Conservation (phyloP, 30 jellyfish, hydroid and myxozoan species). For the Aurelia aurita region DNA sequence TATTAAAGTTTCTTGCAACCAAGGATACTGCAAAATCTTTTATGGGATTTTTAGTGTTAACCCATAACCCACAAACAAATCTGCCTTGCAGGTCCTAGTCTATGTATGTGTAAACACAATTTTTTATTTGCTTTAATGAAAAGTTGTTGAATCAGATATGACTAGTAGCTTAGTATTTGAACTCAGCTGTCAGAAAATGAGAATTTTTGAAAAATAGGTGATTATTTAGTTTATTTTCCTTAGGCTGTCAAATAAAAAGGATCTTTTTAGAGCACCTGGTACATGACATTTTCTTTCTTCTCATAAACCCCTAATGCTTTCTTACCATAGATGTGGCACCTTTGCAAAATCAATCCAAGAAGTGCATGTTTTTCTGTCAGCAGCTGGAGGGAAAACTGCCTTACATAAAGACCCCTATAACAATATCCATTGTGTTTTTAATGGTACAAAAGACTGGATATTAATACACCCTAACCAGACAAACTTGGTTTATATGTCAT, state of each 20-base stretch:
- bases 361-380: constrained; percentile 69
- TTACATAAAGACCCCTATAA: constrained; percentile 83
- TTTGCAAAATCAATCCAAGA: constrained; percentile 71
- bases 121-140: too few species aligned
- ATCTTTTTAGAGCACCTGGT: not conserved
- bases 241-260: not conserved
- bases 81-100: too few species aligned
- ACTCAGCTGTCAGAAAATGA: too few species aligned
- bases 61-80: too few species aligned
- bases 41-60: too few species aligned
- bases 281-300: not conserved
- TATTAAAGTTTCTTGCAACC: too few species aligned
- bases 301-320: not conserved
- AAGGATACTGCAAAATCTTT: too few species aligned
- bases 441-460: constrained; percentile 84
- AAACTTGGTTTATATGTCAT: constrained; percentile 49
- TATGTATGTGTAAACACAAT: too few species aligned
- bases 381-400: constrained; percentile 75
- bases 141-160: too few species aligned
- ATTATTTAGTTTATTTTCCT: too few species aligned
- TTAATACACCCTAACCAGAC: constrained; percentile 68
- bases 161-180: too few species aligned
- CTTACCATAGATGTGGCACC: constrained; percentile 68
- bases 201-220: too few species aligned
- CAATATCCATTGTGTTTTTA: constrained; percentile 76